phyloP scores from a whole-genome alignment of 1,140 invertebrate genomes.

The Notospermus geniculatus region DNA sequence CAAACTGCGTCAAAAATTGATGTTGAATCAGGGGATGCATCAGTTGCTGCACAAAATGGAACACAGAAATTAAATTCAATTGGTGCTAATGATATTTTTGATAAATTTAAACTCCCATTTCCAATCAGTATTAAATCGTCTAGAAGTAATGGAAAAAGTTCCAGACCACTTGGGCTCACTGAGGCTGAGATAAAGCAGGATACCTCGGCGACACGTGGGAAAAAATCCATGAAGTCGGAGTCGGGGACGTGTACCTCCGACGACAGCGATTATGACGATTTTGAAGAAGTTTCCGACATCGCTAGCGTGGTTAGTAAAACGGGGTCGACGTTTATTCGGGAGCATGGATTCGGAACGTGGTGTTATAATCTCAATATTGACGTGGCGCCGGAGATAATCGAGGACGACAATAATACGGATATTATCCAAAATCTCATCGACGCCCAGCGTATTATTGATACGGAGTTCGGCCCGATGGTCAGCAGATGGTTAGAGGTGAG shows the following conservation, averaged over 20 bases:
- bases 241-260: constrained; percentile 2
- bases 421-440: constrained; percentile 39
- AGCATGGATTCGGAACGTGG: constrained; percentile 36
- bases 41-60: too few species aligned
- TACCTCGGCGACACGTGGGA: not conserved
- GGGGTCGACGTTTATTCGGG: constrained; percentile 21
- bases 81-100: too few species aligned
- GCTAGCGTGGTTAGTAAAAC: constrained; percentile 10
- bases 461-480: constrained; percentile 31
- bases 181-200: too few species aligned
- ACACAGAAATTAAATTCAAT: too few species aligned
- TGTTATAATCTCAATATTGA: constrained; percentile 36
- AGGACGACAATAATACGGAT: constrained; percentile 44
- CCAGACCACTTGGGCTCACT: too few species aligned
- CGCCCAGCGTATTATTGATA: constrained; percentile 26
- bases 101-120: too few species aligned
- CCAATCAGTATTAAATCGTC: too few species aligned
- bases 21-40: too few species aligned
- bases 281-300: constrained; percentile 19
- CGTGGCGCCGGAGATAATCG: constrained; percentile 28
- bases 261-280: constrained; percentile 19
- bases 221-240: not conserved
- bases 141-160: too few species aligned
- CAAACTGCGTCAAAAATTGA: too few species aligned
- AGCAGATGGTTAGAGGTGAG: constrained; percentile 38